Evolutionary conservation across 2,797 vertebrate genomes (phyloP).

Genomic region (Holocentrus rufus): DNA sequence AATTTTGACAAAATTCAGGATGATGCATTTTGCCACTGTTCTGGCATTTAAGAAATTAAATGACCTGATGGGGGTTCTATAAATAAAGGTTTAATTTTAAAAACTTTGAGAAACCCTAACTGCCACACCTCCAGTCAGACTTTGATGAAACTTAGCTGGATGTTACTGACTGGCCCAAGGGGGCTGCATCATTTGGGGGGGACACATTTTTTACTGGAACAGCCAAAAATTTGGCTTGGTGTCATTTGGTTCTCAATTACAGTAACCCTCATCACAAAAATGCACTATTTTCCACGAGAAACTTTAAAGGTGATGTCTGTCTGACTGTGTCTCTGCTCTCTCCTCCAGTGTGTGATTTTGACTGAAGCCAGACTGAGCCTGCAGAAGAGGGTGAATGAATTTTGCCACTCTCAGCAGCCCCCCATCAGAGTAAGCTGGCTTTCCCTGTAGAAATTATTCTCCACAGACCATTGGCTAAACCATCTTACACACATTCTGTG

Average conservation of each 20-base stretch:
- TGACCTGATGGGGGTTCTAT: no score
- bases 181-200: no score
- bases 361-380: slow-evolving; percentile 89
- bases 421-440: slow-evolving; percentile 89
- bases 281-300: background rate
- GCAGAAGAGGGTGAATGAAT: slow-evolving; percentile 91
- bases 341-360: slow-evolving; percentile 91
- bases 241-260: background rate
- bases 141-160: no score
- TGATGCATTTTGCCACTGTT: no score
- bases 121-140: no score
- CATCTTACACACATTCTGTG: background rate
- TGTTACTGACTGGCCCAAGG: no score
- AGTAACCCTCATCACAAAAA: background rate
- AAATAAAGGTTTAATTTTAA: no score
- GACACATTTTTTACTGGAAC: background rate
- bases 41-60: no score
- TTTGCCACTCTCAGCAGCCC: slow-evolving; percentile 90
- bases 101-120: no score
- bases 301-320: background rate
- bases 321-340: slow-evolving; percentile 26
- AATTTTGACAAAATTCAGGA: no score
- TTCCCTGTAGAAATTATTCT: background rate
- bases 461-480: slow-evolving; percentile 4
- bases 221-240: background rate